Evolutionary conservation across 2,113 vertebrate genomes (phyloP), one percentile per base, ranked within the genome.

Genomic region (Phyllostomus hastatus): DNA sequence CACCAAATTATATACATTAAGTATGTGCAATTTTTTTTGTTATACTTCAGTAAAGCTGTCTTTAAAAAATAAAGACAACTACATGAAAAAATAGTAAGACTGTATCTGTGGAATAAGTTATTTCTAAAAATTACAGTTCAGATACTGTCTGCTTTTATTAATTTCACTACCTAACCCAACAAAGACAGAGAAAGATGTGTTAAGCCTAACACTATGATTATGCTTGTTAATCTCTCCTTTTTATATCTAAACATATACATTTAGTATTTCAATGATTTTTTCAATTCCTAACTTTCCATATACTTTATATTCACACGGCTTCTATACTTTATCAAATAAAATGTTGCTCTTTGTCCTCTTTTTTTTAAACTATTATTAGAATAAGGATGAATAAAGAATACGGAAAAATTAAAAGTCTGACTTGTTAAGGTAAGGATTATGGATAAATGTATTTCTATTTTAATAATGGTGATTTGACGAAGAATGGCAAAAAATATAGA

Each of bases 361-460:
- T 69, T 57, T 69, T 79, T 48, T 48, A 70, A 85, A 46, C 28
- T 69, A 79, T 31, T 61, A 69, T 35, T 61, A 69, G 5, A 61
- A 92, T 26, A 95, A 81, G 20, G 16, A 85, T 35, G 20, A 31
- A 69, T 80, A 93, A 7, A 22, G 26, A 93, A 93, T 12, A 82
- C 22, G 50, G 73, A 92, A 92, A 92, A 80, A 88, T 41, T 72
- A 64, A 54, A 95, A 90, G 17, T 81, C 43, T 81, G 73, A 90
- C 35, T 87, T 96, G 50, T 69, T 67, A 80, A 95, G 20, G 48
- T 79, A 92, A 3, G 17, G 28, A 69, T 52, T 64, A 7, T 61
- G 10, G 66, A 78, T 79, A 84, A 94, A 73, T 31, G 10, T 80
- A 73, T 78, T 83, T 89, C 70, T 88, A 69, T 50, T 79, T 86